phyloP scores from a whole-genome alignment of 2,888 invertebrate species.

The Oxystoma pomonae region DNA sequence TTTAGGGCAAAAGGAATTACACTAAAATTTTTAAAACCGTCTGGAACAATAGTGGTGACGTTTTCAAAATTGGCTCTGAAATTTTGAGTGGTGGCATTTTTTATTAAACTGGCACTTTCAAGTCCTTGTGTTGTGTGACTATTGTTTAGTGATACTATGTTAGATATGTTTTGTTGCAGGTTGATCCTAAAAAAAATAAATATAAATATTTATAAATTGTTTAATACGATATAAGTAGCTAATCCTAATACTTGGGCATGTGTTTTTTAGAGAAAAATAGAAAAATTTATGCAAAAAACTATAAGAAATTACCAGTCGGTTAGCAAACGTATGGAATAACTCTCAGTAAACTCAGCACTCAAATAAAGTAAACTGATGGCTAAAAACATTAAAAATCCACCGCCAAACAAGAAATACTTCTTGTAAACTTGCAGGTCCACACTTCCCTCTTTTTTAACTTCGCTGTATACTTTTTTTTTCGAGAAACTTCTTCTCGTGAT shows the following conservation, averaged over 20 bases:
- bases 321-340: slow-evolving; percentile 33
- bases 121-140: neutral
- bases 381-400: slow-evolving; percentile 32
- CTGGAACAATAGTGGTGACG: too few relatives aligned
- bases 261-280: too few relatives aligned
- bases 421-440: slow-evolving; percentile 34
- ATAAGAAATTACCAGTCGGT: slow-evolving; percentile 38
- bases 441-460: slow-evolving; percentile 27
- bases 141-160: slow-evolving; percentile 8
- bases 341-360: slow-evolving; percentile 28
- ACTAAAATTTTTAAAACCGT: too few relatives aligned
- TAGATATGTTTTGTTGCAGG: slow-evolving; percentile 21
- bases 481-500: slow-evolving; percentile 21
- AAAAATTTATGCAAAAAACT: too few relatives aligned
- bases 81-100: neutral
- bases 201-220: too few relatives aligned
- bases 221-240: too few relatives aligned
- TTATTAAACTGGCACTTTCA: neutral
- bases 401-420: slow-evolving; percentile 37
- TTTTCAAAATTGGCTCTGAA: neutral
- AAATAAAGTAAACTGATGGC: slow-evolving; percentile 31
- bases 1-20: too few relatives aligned
- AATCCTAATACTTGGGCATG: too few relatives aligned
- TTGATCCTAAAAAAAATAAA: slow-evolving; percentile 20
- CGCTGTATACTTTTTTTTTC: slow-evolving; percentile 32